Conservation (phyloP, 2,113 vertebrate species). For the Laterallus jamaicensis region DNA sequence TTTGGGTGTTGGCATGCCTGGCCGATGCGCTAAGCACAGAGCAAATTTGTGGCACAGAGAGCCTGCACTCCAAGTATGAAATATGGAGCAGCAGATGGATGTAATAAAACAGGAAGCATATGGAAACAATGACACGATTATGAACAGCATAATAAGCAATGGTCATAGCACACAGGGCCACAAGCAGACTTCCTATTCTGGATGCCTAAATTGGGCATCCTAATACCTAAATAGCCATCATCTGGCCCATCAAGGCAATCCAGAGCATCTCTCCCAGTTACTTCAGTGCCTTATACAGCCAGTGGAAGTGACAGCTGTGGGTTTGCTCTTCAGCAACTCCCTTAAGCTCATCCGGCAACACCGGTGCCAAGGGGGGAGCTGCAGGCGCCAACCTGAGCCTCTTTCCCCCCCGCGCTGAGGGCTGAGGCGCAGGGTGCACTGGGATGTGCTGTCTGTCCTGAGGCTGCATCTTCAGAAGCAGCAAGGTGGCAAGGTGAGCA, state of each 20-base stretch:
- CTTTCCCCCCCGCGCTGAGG: neutral
- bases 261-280: conserved; percentile 16
- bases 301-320: neutral
- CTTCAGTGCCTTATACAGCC: neutral
- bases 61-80: neutral
- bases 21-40: neutral
- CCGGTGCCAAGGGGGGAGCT: neutral
- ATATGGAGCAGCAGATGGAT: conserved; percentile 15
- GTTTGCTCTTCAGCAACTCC: neutral
- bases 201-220: neutral
- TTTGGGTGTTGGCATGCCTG: neutral
- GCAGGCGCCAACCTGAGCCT: neutral
- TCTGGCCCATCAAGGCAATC: neutral
- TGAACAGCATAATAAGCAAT: neutral
- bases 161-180: neutral
- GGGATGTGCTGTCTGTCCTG: accelerated
- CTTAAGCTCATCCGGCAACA: neutral
- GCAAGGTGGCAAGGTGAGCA: neutral
- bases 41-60: neutral
- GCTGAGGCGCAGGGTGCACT: neutral
- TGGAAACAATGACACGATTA: neutral
- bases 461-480: neutral
- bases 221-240: conserved; percentile 27
- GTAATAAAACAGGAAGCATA: neutral
- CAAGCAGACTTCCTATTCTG: conserved; percentile 26